These are phyloP conservation scores for Lagodon rhomboides DNA, from an alignment of 2,797 vertebrate genomes.

Conservation along the genomic window DNA sequence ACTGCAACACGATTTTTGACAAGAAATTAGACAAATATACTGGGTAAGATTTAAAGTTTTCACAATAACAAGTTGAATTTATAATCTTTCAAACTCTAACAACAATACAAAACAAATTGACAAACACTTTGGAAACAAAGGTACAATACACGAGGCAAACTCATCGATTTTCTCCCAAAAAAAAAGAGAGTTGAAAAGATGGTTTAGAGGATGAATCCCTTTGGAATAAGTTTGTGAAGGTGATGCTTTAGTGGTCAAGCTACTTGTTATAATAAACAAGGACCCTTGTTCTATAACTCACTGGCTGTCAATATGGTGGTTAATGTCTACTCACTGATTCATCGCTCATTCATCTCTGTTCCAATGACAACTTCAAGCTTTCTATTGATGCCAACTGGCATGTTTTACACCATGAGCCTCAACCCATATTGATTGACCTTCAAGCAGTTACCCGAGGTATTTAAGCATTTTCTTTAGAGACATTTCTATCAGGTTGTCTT, in stretches of 20 bases:
- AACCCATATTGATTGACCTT: constrained; percentile 33
- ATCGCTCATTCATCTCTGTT: constrained; percentile 11
- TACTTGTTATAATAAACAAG: constrained; percentile 23
- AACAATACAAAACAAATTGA: constrained; percentile 23
- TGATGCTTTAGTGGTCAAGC: constrained; percentile 20
- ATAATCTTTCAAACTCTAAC: constrained; percentile 6
- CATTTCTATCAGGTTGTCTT: constrained; percentile 5
- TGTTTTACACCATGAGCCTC: constrained; percentile 23
- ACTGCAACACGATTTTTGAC: too few species aligned
- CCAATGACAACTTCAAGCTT: constrained; percentile 17
- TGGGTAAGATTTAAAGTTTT: background rate
- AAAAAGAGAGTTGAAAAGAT: constrained; percentile 27
- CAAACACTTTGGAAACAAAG: constrained; percentile 4
- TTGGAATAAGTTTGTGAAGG: constrained; percentile 38
- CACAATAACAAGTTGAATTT: background rate
- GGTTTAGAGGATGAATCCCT: constrained; percentile 29
- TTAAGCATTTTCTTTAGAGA: constrained; percentile 25
- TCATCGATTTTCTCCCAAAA: constrained; percentile 31
- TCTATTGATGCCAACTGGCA: constrained; percentile 12
- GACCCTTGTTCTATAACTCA: constrained; percentile 10
- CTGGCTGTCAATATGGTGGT: constrained; percentile 17
- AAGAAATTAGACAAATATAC: too few species aligned
- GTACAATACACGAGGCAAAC: constrained; percentile 7
- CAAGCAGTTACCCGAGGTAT: constrained; percentile 9
- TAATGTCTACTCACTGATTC: constrained; percentile 26